phyloP scores from a whole-genome alignment of 2,888 invertebrate genomes.

The Heteromyza rotundicornis region DNA sequence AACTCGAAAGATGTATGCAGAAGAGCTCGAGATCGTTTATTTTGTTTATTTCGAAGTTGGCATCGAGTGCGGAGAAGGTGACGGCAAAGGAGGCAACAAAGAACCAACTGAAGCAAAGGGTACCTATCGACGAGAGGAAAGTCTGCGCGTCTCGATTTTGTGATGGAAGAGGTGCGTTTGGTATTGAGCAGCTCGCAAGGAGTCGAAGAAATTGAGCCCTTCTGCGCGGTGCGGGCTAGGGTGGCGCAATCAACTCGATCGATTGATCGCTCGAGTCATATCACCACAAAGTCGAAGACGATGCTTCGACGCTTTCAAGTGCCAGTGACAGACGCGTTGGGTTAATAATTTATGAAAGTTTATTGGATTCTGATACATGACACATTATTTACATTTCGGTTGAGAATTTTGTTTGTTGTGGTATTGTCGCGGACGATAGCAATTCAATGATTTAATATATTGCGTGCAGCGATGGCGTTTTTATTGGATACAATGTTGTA shows the following conservation, averaged over 20 bases:
- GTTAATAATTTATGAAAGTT: constrained; percentile 1
- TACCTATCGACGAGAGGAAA: neutral
- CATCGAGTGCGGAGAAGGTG: neutral
- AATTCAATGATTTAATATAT: neutral
- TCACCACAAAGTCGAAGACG: neutral
- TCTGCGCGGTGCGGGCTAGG: neutral
- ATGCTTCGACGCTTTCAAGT: constrained; percentile 1
- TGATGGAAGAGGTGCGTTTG: constrained; percentile 7
- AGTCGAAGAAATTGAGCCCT: neutral
- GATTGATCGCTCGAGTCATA: neutral
- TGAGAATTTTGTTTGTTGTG: neutral
- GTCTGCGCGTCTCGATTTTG: neutral
- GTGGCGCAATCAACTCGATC: constrained; percentile 7
- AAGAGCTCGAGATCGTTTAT: too few species aligned
- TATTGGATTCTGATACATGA: constrained; percentile 19
- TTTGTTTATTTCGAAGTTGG: too few species aligned
- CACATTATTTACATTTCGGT: constrained; percentile 30
- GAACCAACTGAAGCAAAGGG: neutral
- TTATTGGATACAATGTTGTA: too few species aligned
- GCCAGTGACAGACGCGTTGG: constrained; percentile 1
- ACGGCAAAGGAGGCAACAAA: neutral
- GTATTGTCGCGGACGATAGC: neutral
- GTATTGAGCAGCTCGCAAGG: neutral
- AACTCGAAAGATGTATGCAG: too few species aligned
- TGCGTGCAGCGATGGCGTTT: too few species aligned